Percentiles rank a stretch among this genome's conserved stretches.
These are phyloP conservation scores for Brachionus plicatilis DNA, from an alignment of 1,140 invertebrate genomes.

Conservation along the genomic window DNA sequence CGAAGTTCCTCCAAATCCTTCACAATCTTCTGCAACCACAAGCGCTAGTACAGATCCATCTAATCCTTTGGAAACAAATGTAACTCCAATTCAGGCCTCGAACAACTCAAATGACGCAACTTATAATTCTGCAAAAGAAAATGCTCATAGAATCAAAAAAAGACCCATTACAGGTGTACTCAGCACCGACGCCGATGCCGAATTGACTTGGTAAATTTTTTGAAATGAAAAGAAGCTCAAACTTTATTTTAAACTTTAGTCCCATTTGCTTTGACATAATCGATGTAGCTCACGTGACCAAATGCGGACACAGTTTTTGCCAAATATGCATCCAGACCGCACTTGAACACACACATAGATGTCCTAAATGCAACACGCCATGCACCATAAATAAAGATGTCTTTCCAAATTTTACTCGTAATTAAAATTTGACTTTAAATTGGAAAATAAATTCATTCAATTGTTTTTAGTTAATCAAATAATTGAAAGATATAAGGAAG, in stretches of 20 bases:
- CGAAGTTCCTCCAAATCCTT: slow-evolving; percentile 21
- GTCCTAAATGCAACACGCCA: slow-evolving; percentile 76
- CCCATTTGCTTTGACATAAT: slow-evolving; percentile 86
- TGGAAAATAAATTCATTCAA: too few species aligned
- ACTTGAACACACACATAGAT: slow-evolving; percentile 70
- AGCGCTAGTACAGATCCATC: not conserved
- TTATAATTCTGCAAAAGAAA: slow-evolving; percentile 54
- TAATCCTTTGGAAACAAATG: not conserved
- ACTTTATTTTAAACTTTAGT: slow-evolving; percentile 48
- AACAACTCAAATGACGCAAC: not conserved
- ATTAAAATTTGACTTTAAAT: not conserved
- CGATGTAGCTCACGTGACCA: slow-evolving; percentile 81
- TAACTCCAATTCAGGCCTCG: slow-evolving; percentile 3
- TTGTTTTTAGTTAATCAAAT: slow-evolving; percentile 65
- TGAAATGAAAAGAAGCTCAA: too few species aligned
- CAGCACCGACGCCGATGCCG: not conserved
- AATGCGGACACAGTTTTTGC: slow-evolving; percentile 87
- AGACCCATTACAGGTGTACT: slow-evolving; percentile 64
- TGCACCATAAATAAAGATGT: slow-evolving; percentile 69
- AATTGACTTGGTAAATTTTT: slow-evolving; percentile 48
- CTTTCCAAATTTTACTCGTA: slow-evolving; percentile 73
- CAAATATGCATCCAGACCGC: slow-evolving; percentile 69
- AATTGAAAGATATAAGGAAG: slow-evolving; percentile 66
- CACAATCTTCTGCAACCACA: not conserved
- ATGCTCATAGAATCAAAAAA: slow-evolving; percentile 41